Conservation (phyloP, 2,797 vertebrate genomes). For the Sebastes nivosus region DNA sequence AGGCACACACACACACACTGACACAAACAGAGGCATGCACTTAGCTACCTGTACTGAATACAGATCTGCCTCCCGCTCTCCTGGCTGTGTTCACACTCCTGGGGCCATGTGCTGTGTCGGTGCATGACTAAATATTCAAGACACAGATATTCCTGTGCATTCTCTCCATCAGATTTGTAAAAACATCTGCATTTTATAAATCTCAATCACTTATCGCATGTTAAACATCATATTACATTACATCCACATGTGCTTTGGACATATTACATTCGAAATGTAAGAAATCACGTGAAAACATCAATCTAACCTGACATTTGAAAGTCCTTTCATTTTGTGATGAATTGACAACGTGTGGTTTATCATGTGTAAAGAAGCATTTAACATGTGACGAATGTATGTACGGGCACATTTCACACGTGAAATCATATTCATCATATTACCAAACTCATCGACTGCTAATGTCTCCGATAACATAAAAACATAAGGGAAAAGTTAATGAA, state of each 20-base stretch:
- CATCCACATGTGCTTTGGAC: background rate
- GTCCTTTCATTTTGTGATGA: background rate
- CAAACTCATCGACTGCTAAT: background rate
- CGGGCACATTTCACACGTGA: background rate
- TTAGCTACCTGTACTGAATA: slow-evolving; percentile 33
- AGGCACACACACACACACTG: slow-evolving; percentile 13
- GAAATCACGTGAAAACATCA: background rate
- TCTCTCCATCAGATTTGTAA: background rate
- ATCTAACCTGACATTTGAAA: background rate
- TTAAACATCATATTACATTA: background rate
- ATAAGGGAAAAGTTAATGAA: background rate
- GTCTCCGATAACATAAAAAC: background rate
- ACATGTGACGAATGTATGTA: background rate
- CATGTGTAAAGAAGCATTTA: background rate
- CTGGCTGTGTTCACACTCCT: slow-evolving; percentile 10
- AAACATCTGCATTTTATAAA: background rate
- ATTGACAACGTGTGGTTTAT: background rate
- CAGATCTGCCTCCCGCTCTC: slow-evolving; percentile 31
- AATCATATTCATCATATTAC: background rate
- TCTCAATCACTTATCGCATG: background rate
- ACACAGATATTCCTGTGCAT: background rate
- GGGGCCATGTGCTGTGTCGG: background rate
- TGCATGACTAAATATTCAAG: background rate
- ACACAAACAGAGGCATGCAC: background rate
- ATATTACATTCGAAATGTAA: background rate